Evolutionary conservation across 1,140 invertebrate species (phyloP).

Genomic region (Plutomurus gul): DNA sequence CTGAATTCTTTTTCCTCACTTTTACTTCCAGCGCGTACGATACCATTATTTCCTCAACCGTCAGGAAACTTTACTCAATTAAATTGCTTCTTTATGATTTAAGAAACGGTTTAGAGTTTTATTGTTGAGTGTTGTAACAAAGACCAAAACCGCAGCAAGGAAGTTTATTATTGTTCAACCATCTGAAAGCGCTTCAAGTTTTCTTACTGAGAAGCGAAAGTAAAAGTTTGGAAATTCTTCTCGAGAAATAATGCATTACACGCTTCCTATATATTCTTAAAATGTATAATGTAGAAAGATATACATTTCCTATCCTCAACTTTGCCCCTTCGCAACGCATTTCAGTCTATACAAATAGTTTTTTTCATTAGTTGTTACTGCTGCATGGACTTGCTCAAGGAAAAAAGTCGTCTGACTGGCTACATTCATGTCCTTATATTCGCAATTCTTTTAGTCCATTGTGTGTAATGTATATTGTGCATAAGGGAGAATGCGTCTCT

Average conservation of each 20-base stretch:
- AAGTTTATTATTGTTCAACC: constrained; percentile 4
- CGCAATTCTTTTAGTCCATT: too few relatives aligned
- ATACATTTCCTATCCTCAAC: not conserved
- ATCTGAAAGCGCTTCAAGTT: not conserved
- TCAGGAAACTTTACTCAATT: constrained; percentile 14
- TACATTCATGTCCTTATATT: too few relatives aligned
- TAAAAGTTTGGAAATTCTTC: not conserved
- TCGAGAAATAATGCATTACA: not conserved
- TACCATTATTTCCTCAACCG: not conserved
- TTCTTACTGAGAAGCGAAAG: not conserved
- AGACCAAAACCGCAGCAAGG: not conserved
- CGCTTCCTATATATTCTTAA: not conserved
- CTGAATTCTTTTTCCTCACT: not conserved
- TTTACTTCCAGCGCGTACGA: too few relatives aligned
- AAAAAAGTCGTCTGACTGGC: too few relatives aligned
- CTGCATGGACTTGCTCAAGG: not conserved
- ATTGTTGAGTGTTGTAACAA: not conserved
- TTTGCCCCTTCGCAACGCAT: not conserved
- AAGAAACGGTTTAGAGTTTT: not conserved
- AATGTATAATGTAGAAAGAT: not conserved
- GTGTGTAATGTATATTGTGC: too few relatives aligned
- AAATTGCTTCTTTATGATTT: constrained; percentile 22
- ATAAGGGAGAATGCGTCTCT: too few relatives aligned
- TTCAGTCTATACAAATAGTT: not conserved
- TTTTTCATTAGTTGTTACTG: too few relatives aligned